Evolutionary conservation across 2,888 invertebrate genomes (phyloP), one percentile per base, ranked within the genome.

Genomic region (Heliconius ethilla): DNA sequence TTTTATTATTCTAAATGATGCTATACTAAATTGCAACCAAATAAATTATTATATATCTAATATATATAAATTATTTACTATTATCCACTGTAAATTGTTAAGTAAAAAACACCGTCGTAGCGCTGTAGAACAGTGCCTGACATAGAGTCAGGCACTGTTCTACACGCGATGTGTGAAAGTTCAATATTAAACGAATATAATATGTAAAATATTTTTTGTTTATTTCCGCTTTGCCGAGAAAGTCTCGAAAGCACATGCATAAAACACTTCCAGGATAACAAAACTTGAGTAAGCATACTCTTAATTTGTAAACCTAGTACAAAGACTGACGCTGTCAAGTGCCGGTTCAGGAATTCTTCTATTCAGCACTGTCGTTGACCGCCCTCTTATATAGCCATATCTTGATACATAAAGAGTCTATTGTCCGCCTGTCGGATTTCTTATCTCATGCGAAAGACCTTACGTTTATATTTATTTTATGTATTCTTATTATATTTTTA

Each of bases 401-500:
- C 78, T 80, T 77, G 75, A 80, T 85, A 84, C 82, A 86, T 84
- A 89, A 89, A 88, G 89, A 84, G 86, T 83, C 85, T 86, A 88
- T 90, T 90, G 90, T 89, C 83, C 85, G 83, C 82, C 83, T 82
- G 82, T 79, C 84, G 82, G 82, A 77, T 85, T 87, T 85, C 85
- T 87, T 89, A 89, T 87, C 84, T 80, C 82, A 87, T 89, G 89
- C 89, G 89, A 89, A 89, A 89, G 89, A 88, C 87, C 86, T 87
- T 86, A 87, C 87, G 40, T 86, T 88, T 75, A 77, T 73, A 76
- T 29, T 59, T 70, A 59, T 70, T 79, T 78, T 67, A 67, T 67
- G 40, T 67, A 25, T 40, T 75, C 70, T 51, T 65, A 66, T 76
- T 74, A 75, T 77, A 59, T 73, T 62, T 65, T 72, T 75, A 76